Conservation (phyloP, 2,113 vertebrate species). For the Pollimyrus isidori region DNA sequence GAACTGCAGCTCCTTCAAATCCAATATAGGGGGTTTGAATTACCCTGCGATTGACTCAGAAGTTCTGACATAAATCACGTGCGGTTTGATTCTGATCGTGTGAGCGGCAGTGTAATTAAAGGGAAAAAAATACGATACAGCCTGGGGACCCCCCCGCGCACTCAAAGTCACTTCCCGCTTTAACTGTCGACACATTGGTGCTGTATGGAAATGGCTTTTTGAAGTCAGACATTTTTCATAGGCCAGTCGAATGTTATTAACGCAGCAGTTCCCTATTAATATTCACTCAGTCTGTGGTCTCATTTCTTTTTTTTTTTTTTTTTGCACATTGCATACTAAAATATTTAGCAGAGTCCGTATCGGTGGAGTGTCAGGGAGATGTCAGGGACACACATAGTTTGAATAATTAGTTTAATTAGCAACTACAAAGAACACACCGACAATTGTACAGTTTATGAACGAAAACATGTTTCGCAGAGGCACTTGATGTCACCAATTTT, state of each 20-base stretch:
- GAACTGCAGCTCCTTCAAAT: constrained; percentile 11
- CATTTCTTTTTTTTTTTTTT: constrained; percentile 19
- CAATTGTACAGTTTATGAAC: background rate
- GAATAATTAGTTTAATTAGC: background rate
- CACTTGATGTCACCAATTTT: background rate
- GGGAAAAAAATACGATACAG: constrained; percentile 31
- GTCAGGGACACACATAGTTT: background rate
- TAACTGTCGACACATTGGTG: constrained; percentile 19
- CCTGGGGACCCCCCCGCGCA: constrained; percentile 15
- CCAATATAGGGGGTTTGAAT: constrained; percentile 15
- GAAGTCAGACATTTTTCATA: constrained; percentile 17
- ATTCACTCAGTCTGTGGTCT: constrained; percentile 30
- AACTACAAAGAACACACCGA: background rate
- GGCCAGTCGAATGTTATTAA: constrained; percentile 34
- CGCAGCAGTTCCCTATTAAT: constrained; percentile 35
- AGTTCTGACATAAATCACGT: constrained; percentile 28
- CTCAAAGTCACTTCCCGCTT: constrained; percentile 10
- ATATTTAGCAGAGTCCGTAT: constrained; percentile 22
- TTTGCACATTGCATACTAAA: constrained; percentile 26
- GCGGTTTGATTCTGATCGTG: constrained; percentile 21
- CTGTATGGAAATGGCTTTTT: constrained; percentile 27
- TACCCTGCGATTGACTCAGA: constrained; percentile 13
- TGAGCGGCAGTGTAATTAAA: constrained; percentile 30
- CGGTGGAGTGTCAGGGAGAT: background rate
- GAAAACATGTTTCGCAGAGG: background rate